Evolutionary conservation across 1,140 invertebrate species (phyloP).

Genomic region (Augochlora pura): DNA sequence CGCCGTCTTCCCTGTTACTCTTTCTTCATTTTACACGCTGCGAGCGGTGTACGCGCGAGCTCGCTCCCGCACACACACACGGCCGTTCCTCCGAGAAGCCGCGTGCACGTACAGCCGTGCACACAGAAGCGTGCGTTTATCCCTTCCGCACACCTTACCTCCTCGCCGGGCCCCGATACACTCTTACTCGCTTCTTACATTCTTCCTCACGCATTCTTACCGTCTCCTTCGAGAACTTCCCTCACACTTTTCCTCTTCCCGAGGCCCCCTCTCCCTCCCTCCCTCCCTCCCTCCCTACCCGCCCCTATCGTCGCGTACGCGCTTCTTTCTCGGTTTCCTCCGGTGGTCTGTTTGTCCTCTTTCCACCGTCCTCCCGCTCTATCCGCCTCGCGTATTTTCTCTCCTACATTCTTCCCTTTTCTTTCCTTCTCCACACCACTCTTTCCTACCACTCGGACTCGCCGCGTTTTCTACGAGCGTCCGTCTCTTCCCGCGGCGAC

Average conservation of each 20-base stretch:
- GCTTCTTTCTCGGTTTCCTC: slow-evolving; percentile 41
- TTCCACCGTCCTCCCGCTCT: not conserved
- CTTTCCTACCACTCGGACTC: no score
- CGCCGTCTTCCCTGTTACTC: slow-evolving; percentile 30
- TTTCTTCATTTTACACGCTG: slow-evolving; percentile 52
- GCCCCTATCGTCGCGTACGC: not conserved
- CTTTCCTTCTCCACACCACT: not conserved
- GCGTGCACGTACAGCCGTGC: not conserved
- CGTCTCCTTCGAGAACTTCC: slow-evolving; percentile 53
- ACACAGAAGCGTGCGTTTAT: no score
- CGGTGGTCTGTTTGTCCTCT: slow-evolving; percentile 29
- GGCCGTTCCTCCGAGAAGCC: not conserved
- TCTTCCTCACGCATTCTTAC: slow-evolving; percentile 55
- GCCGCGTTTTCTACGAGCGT: not conserved
- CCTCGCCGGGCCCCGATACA: not conserved
- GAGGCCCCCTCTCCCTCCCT: not conserved
- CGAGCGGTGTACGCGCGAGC: not conserved
- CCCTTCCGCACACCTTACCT: no score
- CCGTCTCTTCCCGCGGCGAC: not conserved
- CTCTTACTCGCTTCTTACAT: slow-evolving; percentile 44
- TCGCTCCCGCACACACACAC: not conserved
- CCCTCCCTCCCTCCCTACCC: not conserved
- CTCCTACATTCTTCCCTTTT: not conserved
- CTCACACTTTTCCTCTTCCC: slow-evolving; percentile 18
- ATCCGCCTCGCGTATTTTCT: not conserved